Conservation (phyloP, 2,888 invertebrate genomes). For the Dendrolimus pini region DNA sequence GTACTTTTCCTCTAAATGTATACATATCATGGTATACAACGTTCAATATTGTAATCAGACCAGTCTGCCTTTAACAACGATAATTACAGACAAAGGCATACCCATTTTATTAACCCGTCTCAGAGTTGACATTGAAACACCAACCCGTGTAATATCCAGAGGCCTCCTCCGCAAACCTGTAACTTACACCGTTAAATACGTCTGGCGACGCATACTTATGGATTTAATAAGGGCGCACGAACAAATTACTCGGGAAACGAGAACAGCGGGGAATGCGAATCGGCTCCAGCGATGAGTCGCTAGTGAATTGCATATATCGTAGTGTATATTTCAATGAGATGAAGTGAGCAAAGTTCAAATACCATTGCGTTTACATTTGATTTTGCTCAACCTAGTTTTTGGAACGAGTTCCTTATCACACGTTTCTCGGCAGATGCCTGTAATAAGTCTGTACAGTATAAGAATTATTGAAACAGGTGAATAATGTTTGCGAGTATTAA, state of each 20-base stretch:
- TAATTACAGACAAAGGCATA: not conserved
- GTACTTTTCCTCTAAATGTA: too few species aligned
- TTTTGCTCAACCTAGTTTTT: too few species aligned
- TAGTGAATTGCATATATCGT: not conserved
- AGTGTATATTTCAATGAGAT: not conserved
- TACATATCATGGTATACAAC: too few species aligned
- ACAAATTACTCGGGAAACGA: conserved; percentile 48
- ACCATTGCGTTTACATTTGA: too few species aligned
- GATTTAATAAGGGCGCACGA: conserved; percentile 59
- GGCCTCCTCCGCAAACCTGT: conserved; percentile 8
- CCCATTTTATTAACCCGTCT: not conserved
- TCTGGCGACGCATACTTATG: conserved; percentile 51
- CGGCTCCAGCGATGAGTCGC: conserved; percentile 3
- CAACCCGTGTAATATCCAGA: conserved; percentile 3
- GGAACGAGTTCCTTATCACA: too few species aligned
- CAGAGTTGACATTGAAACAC: conserved; percentile 1
- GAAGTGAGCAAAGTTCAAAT: not conserved
- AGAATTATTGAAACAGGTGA: too few species aligned
- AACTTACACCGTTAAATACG: conserved; percentile 29
- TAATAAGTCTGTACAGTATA: too few species aligned
- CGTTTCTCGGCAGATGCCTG: too few species aligned
- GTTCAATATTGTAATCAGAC: too few species aligned
- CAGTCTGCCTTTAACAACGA: too few species aligned
- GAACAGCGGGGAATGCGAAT: conserved; percentile 32
- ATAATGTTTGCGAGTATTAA: too few species aligned